Base-by-base conservation (phyloP, 2,113 vertebrate species). In the Myiozetetes cayanensis region DNA sequence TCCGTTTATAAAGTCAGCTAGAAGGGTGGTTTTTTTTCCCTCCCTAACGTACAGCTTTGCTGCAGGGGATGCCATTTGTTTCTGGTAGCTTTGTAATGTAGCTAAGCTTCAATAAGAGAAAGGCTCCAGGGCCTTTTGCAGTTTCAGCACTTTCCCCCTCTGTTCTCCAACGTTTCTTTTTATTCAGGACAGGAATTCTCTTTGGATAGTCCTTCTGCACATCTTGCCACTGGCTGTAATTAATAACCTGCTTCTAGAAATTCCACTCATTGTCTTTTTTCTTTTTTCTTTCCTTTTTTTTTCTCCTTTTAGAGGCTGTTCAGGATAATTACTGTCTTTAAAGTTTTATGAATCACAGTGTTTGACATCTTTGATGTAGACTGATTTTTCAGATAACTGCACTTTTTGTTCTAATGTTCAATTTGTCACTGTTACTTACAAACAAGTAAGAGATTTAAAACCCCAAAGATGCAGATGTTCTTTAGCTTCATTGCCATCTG, bases 141-240 rank as follows among this genome's bases (percentile, higher is more conserved):
- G 31, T 80, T 91, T 94, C 93, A 96, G 65, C 75, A 92, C 73
- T 87, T 96, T 82, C 37, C 58, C 52, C 39, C 75, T 96, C 87
- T 97, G 50, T 93, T 95, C 83, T 92, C 49, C 50, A 89, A 43
- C 44, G 66, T 94, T 97, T 97, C 90, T 91, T 97, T 94, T 96
- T 96, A 78, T 96, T 94, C 61, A 71, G 82, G 91, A 74, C 92
- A 97, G 94, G 93, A 98, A 97, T 96, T 96, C 79, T 70, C 82
- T 93, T 94, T 97, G 93, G 93, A 93, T 85, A 44, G 82, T 76
- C 84, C 82, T 96, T 96, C 92, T 93, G 81, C 92, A 95, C 92
- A 96, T 90, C 96, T 98, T 97, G 98, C 97, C 97, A 75, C 58
- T 90, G 96, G 97, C 94, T 86, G 70, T 97, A 97, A 97, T 97